Evolutionary conservation across 1,140 invertebrate genomes (phyloP).

Genomic region (Drosophila erecta): DNA sequence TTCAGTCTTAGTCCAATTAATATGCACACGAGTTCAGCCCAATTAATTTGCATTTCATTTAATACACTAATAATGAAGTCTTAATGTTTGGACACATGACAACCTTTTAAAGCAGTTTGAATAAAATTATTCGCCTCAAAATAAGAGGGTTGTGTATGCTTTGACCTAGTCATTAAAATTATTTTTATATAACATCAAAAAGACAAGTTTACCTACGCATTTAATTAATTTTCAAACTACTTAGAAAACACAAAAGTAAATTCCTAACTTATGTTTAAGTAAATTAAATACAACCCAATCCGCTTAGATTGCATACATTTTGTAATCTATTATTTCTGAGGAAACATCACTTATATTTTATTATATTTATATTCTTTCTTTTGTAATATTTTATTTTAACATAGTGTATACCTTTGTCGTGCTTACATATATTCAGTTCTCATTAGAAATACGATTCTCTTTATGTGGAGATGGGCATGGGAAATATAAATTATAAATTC

Average conservation of each 20-base stretch:
- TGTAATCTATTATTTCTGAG: too few species aligned
- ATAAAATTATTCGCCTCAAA: background rate
- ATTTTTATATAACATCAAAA: background rate
- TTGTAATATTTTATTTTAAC: background rate
- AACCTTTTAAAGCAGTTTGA: slow-evolving; percentile 20
- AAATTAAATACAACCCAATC: too few species aligned
- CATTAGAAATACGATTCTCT: slow-evolving; percentile 34
- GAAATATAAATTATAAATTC: slow-evolving; percentile 46
- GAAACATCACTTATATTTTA: too few species aligned
- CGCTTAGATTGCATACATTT: too few species aligned
- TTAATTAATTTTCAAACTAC: too few species aligned
- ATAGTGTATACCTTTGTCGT: too few species aligned
- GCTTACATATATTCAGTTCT: background rate
- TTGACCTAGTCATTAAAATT: background rate
- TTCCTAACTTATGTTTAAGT: too few species aligned
- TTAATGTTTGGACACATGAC: slow-evolving; percentile 26
- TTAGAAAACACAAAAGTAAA: too few species aligned
- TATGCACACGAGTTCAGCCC: slow-evolving; percentile 22
- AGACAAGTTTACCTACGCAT: background rate
- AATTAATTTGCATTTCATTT: slow-evolving; percentile 50
- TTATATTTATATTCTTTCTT: too few species aligned
- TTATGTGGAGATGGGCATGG: slow-evolving; percentile 33
- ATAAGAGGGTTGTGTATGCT: background rate
- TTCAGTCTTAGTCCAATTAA: slow-evolving; percentile 40
- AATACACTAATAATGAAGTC: slow-evolving; percentile 21